Evolutionary conservation across 2,888 invertebrate genomes (phyloP), one percentile per base, ranked within the genome.

Genomic region (Pyrrhosoma nymphula): DNA sequence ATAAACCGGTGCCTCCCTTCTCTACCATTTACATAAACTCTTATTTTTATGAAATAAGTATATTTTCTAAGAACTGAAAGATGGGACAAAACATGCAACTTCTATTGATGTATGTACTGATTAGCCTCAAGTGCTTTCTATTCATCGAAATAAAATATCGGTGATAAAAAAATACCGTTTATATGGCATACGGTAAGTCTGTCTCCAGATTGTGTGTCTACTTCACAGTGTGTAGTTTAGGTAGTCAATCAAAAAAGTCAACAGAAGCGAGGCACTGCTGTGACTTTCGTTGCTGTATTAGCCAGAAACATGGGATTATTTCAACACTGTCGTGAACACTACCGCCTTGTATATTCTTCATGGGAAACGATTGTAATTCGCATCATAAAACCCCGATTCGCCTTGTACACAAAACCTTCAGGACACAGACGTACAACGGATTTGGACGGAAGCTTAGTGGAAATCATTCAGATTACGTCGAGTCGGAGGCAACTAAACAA

Each of bases 401-500:
- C 35, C 82, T 10, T 35, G 30, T 35, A 82, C 30, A 82, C 35
- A 82, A 82, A 82, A 35, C 0, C 82, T 35, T 35, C 30, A 10
- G n/a, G 8, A 69, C 69, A 69, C 26, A 69, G 26, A 18, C 82
- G 35, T 35, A 30, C 35, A 82, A 18, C 82, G 35, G 82, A 30
- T 69, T 69, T 69, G 69, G 26, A 35, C 75, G 30, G 82, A 82
- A 30, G 82, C 82, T 35, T 35, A 82, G 82, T 35, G 35, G 82
- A 82, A 82, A 82, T 35, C 82, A 82, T 82, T 82, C 82, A 82
- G 82, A 82, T 82, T 82, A 82, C 16, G 35, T 26, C 82, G 35
- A 82, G 82, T 82, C 30, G 82, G 47, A 82, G 82, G 82, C 82
- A 82, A 18, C 82, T 82, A 82, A 82, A 82, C 82, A 82, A 82